Evolutionary conservation across 1,140 invertebrate species (phyloP), one percentile per base, ranked within the genome.

Genomic region (Meloidogyne exigua): DNA sequence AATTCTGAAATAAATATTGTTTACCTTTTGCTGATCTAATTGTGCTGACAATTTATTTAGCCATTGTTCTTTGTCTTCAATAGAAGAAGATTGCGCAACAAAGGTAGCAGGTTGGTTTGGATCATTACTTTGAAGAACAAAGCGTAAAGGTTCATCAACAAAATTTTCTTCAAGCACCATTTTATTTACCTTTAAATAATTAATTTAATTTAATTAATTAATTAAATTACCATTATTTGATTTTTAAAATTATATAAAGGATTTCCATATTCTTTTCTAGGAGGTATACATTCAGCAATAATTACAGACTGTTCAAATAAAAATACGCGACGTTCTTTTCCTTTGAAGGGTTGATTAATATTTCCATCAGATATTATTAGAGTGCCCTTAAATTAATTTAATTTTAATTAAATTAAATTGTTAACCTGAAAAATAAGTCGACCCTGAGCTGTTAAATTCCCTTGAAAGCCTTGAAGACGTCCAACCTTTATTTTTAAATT

Each of bases 361-460:
- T 81, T 74, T 4, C 84, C 78, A 76, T 90, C 95, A 23, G 91
- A 90, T 80, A 96, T 95, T 44, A 91, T 88, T 69, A 99, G 88
- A 49, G 92, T 91, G 72, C 95, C 96, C 85, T 89, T 80, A 74
- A 84, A n/a, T 13, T 18, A 72, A 18, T 39, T 44, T 77, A n/a
- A n/a, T n/a, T n/a, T n/a, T n/a, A n/a, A n/a, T 89, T 80, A 74
- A 84, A n/a, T 13, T 18, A 72, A 18, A 23, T 44, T 77, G 25
- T 63, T 64, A n/a, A 85, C 84, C 88, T 96, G 95, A 69, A 96
- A 89, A 62, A 98, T 88, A 68, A 99, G 89, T 88, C 96, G 96
- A 49, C 96, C 96, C 89, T 98, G 96, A 67, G 95, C 93, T 66
- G 93, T 96, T 78, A 99, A 94, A 90, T 98, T 98, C 62, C 95